phyloP scores from a whole-genome alignment of 2,113 vertebrate species.

The Tor tambroides region DNA sequence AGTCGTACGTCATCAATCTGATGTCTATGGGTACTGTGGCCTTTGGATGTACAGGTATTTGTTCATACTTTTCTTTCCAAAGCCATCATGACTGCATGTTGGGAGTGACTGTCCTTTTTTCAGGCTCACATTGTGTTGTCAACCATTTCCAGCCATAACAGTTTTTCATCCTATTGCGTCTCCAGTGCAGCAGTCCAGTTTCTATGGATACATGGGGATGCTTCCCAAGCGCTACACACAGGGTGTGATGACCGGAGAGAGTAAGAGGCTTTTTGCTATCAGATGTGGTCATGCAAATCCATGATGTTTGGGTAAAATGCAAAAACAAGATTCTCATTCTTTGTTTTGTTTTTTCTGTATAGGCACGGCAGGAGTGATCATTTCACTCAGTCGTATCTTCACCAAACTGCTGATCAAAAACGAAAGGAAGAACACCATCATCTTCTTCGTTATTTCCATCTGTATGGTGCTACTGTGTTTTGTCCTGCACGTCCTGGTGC shows the following conservation, averaged over 20 bases:
- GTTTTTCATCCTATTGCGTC: constrained; percentile 17
- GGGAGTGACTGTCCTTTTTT: neutral
- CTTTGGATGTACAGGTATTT: constrained; percentile 96
- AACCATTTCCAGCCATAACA: neutral
- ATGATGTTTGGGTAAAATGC: neutral
- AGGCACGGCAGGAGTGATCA: constrained; percentile 96
- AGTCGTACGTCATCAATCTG: constrained; percentile 91
- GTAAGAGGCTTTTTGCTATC: constrained; percentile 78
- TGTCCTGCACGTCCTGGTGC: constrained; percentile 89
- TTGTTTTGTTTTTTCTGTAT: neutral
- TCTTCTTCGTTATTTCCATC: constrained; percentile 96
- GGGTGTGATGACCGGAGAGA: constrained; percentile 98
- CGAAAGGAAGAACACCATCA: constrained; percentile 91
- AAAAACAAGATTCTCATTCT: neutral
- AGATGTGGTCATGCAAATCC: neutral
- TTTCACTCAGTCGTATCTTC: constrained; percentile 95
- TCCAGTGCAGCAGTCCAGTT: constrained; percentile 99
- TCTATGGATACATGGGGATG: constrained; percentile 99
- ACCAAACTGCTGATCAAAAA: constrained; percentile 91
- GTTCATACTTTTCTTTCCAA: neutral
- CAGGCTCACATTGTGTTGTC: constrained; percentile 1
- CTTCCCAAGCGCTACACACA: constrained; percentile 98
- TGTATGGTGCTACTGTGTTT: constrained; percentile 93
- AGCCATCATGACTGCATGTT: neutral
- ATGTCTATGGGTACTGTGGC: constrained; percentile 92